phyloP scores from a whole-genome alignment of 2,797 vertebrate genomes.

The Prunella strophiata region DNA sequence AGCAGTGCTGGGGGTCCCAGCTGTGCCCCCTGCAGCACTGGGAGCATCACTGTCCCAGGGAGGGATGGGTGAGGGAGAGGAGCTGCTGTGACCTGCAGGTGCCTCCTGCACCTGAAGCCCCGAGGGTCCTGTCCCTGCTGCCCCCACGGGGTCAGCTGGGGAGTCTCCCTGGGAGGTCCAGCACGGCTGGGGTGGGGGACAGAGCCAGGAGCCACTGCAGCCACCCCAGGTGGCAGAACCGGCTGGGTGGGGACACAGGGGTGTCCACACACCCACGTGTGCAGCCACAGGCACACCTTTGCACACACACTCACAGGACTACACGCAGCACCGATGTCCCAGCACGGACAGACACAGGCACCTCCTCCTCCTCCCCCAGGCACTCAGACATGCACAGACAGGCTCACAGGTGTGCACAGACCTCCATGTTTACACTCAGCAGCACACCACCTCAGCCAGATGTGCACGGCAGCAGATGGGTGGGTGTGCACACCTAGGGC shows the following conservation, averaged over 20 bases:
- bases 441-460: neutral
- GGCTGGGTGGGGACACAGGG: neutral
- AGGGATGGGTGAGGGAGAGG: neutral
- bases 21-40: accelerated
- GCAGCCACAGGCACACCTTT: accelerated
- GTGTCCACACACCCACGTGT: neutral
- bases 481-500: accelerated
- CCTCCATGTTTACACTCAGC: neutral
- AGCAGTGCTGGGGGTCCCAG: neutral
- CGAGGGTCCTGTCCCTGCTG: neutral
- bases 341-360: accelerated
- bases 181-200: neutral
- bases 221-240: neutral
- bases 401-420: neutral
- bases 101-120: slow-evolving; percentile 43
- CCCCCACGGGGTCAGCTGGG: neutral
- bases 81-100: neutral
- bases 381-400: neutral
- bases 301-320: neutral
- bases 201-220: accelerated
- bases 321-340: accelerated
- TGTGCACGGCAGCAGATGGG: neutral
- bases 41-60: neutral
- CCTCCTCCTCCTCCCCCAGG: neutral
- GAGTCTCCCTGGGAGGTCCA: neutral